Evolutionary conservation across 2,113 vertebrate genomes (phyloP).

Genomic region (Nothoprocta pentlandii): DNA sequence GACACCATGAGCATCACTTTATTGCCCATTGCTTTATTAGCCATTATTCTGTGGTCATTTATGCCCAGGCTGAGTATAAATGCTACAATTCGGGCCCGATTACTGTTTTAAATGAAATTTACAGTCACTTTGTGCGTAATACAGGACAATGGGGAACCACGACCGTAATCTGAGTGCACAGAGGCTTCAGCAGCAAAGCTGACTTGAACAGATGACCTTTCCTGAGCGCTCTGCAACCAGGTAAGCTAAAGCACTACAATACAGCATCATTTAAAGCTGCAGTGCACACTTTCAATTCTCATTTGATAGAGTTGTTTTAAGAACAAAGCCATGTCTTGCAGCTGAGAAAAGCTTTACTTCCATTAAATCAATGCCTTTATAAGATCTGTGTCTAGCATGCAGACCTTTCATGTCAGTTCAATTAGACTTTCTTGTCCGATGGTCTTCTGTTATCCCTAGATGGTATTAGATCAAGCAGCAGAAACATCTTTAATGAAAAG

Average conservation of each 20-base stretch:
- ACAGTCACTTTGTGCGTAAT: background rate
- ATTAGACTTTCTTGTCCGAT: background rate
- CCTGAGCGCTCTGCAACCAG: constrained; percentile 29
- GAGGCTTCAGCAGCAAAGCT: constrained; percentile 36
- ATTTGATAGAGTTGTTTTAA: background rate
- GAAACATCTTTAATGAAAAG: background rate
- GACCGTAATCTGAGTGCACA: constrained; percentile 10
- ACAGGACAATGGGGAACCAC: background rate
- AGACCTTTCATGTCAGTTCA: background rate
- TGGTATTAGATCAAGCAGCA: background rate
- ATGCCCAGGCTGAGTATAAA: constrained; percentile 12
- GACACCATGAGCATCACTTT: background rate
- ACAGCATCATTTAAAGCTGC: background rate
- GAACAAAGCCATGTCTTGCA: background rate
- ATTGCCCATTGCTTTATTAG: background rate
- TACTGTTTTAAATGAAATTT: constrained; percentile 42
- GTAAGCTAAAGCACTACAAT: constrained; percentile 4
- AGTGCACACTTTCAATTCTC: background rate
- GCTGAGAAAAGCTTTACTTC: constrained; percentile 9
- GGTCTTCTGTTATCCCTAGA: background rate
- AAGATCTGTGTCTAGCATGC: background rate
- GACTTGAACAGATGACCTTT: constrained; percentile 55
- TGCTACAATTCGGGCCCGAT: constrained; percentile 13
- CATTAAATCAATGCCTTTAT: constrained; percentile 1
- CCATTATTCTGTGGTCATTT: background rate